Conservation (phyloP, 2,113 vertebrate species). For the Pygoscelis adeliae region DNA sequence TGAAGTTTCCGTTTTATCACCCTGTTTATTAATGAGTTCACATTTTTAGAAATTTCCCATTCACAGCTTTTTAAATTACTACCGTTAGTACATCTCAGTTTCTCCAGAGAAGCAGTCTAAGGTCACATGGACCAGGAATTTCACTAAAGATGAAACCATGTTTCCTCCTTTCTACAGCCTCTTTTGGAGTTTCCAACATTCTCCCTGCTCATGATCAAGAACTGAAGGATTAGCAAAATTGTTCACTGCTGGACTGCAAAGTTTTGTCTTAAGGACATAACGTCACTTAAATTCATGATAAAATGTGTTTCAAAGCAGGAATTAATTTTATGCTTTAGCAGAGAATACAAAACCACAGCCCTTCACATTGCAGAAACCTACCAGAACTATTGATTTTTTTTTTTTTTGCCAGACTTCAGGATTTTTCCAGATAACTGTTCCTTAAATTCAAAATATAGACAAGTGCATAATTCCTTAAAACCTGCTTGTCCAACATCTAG, state of each 20-base stretch:
- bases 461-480: not conserved
- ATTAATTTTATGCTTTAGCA: not conserved
- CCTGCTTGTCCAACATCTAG: not conserved
- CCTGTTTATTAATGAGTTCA: not conserved
- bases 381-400: not conserved
- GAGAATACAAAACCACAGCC: not conserved
- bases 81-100: not conserved
- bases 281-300: not conserved
- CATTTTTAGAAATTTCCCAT: not conserved
- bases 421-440: not conserved
- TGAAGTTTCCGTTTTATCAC: not conserved
- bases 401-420: not conserved
- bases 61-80: not conserved
- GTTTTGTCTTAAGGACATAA: not conserved
- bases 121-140: not conserved
- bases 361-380: not conserved
- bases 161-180: not conserved
- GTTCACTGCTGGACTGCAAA: not conserved
- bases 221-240: not conserved
- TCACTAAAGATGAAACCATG: not conserved
- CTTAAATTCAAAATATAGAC: not conserved
- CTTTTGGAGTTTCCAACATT: not conserved
- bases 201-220: not conserved
- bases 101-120: not conserved
- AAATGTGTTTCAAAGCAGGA: not conserved